A percentile compares a stretch with the other conserved stretches of the same genome.
Conservation (phyloP, 1,140 invertebrate species). For the Epicauta chinensis region DNA sequence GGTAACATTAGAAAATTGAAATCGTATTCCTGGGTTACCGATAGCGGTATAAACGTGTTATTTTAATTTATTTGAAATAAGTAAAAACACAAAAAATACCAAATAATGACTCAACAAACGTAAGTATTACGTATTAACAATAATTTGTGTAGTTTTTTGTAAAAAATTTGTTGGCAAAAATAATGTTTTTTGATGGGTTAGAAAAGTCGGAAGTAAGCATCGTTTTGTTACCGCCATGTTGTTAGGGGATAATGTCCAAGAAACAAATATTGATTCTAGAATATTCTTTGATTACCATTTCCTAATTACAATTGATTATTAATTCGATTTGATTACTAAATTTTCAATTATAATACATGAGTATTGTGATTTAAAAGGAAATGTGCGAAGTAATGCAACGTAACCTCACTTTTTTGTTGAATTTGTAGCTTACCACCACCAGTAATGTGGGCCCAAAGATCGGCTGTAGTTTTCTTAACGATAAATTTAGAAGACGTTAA, state of each 20-base stretch:
- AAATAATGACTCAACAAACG: conserved; percentile 23
- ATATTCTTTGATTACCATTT: neutral
- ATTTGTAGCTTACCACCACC: conserved; percentile 57
- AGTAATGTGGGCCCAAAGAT: conserved; percentile 88
- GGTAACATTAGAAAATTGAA: neutral
- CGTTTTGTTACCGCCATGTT: conserved; percentile 19
- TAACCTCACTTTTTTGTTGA: conserved; percentile 30
- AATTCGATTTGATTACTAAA: too few species aligned
- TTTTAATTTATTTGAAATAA: conserved; percentile 18
- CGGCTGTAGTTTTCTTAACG: conserved; percentile 72
- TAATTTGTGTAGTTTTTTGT: neutral
- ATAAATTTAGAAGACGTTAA: conserved; percentile 86
- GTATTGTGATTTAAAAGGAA: neutral
- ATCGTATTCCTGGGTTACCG: neutral
- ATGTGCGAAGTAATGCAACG: neutral
- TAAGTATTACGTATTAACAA: conserved; percentile 9
- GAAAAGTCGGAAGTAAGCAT: neutral
- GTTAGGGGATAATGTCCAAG: conserved; percentile 2
- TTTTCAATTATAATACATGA: too few species aligned
- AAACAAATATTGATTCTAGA: conserved; percentile 14
- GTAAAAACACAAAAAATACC: neutral
- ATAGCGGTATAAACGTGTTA: conserved; percentile 8
- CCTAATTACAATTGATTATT: too few species aligned
- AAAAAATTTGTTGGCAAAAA: too few species aligned
- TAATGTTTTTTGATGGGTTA: too few species aligned